Percentiles rank a stretch among this genome's conserved stretches.
These are phyloP conservation scores for Diarsia brunnea DNA, from an alignment of 2,888 invertebrate genomes.

Conservation along the genomic window DNA sequence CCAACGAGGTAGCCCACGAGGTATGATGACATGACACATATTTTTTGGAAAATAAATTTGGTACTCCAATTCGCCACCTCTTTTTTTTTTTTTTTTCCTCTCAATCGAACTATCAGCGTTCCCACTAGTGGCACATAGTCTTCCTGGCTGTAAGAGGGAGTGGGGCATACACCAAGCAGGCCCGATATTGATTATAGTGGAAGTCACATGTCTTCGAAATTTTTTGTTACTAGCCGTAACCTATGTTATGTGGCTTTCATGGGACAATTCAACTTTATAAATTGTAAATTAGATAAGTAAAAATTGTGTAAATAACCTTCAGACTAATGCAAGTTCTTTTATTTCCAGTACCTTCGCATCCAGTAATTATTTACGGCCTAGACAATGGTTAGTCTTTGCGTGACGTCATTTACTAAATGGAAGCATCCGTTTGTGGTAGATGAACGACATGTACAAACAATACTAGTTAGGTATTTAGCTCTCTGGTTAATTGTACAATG, in stretches of 20 bases:
- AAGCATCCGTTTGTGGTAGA: conserved; percentile 29
- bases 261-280: too few species aligned
- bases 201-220: not conserved
- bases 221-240: not conserved
- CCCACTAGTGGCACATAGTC: too few species aligned
- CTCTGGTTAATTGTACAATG: not conserved
- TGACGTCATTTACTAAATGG: conserved; percentile 26
- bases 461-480: not conserved
- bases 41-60: not conserved
- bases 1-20: too few species aligned
- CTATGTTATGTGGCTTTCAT: not conserved
- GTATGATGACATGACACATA: not conserved
- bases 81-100: too few species aligned
- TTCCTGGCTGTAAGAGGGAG: too few species aligned
- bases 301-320: not conserved
- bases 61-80: not conserved
- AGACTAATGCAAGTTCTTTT: not conserved
- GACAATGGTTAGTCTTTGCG: conserved; percentile 1
- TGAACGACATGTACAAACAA: not conserved
- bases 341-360: not conserved
- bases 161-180: not conserved
- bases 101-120: not conserved
- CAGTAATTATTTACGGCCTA: not conserved
- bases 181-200: not conserved
- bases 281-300: not conserved